Base-by-base conservation (phyloP, 2,888 invertebrate species). In the Anodontia alba region DNA sequence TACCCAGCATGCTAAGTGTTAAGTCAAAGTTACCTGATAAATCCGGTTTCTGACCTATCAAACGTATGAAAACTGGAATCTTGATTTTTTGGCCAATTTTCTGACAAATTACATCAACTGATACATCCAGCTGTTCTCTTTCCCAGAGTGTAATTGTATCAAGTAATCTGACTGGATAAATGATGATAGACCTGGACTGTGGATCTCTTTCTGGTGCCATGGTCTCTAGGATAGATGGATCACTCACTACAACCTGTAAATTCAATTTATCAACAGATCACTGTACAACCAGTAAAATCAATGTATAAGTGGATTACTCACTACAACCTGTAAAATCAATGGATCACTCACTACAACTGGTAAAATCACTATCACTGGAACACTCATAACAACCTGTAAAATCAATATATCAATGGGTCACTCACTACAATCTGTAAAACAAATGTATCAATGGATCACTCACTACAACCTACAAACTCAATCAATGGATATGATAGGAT, bases 81-180 rank as follows among this genome's bases (percentile, higher is more conserved):
- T 83, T 88, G 66, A 91, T 90, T 77, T 85, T 88, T 80, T 93
- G 93, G 46, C 92, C 92, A 20, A 92, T 93, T 54, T 88, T 84
- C 38, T 81, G 78, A 81, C 91, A 90, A 71, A 83, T 86, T 68
- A 93, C 67, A 74, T 91, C 90, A 23, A 93, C 88, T 46, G 76
- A 85, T 23, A 92, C 87, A 87, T 92, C 92, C 5, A 90, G 85
- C 36, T 89, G 86, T 38, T 91, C 90, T 54, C 87, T 83, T 62
- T 92, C 92, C 92, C 92, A 92, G 26, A 92, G 77, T 26, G 89
- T 85, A 26, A 87, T 81, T 17, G 91, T 88, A 66, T 92, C 91
- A 0, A 90, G 82, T 77, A 93, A 87, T 75, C 88, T 88, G 72
- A 93, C 86, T 68, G 92, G 93, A 84, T 89, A 93, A 66, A 90